Evolutionary conservation across 1,140 invertebrate genomes (phyloP), one percentile per base, ranked within the genome.

Genomic region (Saccostrea cuccullata): DNA sequence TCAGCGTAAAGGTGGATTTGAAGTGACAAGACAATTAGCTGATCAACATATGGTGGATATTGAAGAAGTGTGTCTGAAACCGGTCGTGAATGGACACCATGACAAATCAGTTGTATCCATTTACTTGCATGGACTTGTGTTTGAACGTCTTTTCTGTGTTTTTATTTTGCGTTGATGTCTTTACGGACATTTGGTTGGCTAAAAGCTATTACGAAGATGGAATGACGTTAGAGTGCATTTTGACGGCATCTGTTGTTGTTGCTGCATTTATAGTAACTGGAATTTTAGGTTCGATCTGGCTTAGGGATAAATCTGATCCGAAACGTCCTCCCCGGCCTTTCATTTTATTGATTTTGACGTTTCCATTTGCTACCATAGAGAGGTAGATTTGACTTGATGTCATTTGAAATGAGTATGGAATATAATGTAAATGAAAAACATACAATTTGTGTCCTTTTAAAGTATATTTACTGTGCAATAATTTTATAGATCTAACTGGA

Each of bases 161-260:
- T 13, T 89, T 89, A n/a, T 89, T 83, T 23, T 77, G 86, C 13
- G 83, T 85, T 83, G 92, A 93, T 85, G 84, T 92, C 58, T 87
- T 89, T 11, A 91, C 90, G 15, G 92, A 93, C 82, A 89, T 93
- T 58, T 85, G 89, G 36, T 87, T 93, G 13, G 91, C 91, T 9
- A 70, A 89, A 60, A 85, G 91, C 55, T 93, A 93, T 77, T 92
- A 88, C 82, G 58, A 30, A 30, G 70, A 91, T 2, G 85, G 55
- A 2, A 23, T 90, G 13, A 88, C 84, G 86, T 30, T 82, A 2
- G 90, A 88, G 60, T 92, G 88, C 55, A 84, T 64, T 17, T 89
- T 91, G 6, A 92, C 92, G 82, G 64, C 89, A 70, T 87, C 77
- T 0, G 89, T 93, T 13, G 91, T 91, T 77, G 84, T 88, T 11